Evolutionary conservation across 2,113 vertebrate species (phyloP).

Genomic region (Rhynchomys soricoides): DNA sequence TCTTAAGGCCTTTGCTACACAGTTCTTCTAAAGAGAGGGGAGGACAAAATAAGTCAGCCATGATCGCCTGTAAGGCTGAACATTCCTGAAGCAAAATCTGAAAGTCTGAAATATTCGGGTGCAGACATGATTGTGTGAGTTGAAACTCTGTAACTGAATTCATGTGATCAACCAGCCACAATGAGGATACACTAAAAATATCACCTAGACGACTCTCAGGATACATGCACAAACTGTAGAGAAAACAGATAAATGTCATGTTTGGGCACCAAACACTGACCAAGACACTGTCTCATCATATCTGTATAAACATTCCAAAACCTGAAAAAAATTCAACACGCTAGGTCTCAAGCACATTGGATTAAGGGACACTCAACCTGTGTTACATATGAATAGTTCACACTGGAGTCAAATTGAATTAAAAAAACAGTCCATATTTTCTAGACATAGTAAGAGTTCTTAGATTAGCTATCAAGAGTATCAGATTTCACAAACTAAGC

Average conservation of each 20-base stretch:
- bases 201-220: neutral
- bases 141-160: neutral
- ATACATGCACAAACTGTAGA: neutral
- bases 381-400: neutral
- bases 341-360: neutral
- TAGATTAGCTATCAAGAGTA: neutral
- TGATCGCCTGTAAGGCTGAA: neutral
- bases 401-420: conserved; percentile 11
- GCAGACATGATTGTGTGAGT: neutral
- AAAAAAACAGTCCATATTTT: conserved; percentile 5
- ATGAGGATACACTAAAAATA: neutral
- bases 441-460: neutral
- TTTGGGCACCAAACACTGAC: neutral
- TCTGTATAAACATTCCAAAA: neutral
- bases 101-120: neutral
- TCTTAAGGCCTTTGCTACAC: neutral
- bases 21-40: neutral
- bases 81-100: neutral
- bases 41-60: neutral
- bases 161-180: neutral
- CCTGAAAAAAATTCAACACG: neutral
- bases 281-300: neutral
- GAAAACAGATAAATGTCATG: neutral
- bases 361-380: neutral
- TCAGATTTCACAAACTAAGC: conserved; percentile 51